Base-by-base conservation (phyloP, 2,888 invertebrate species). In the Quadriops clusia region DNA sequence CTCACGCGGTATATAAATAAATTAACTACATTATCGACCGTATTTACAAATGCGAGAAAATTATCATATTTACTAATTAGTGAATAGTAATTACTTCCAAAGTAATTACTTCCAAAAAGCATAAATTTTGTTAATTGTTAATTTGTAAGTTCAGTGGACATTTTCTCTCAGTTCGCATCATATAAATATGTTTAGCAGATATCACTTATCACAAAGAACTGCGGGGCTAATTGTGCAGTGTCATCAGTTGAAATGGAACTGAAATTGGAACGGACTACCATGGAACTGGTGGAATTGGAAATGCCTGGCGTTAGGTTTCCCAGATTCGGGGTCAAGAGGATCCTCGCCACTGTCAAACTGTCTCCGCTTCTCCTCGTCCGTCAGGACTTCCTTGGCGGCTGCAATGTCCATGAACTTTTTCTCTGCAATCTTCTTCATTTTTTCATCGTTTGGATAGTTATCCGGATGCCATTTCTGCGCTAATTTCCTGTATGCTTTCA, bases 401-500 rank as follows among this genome's bases (percentile, higher is more conserved):
- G 97, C 98, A 50, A 98, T 83, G 60, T 98, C 97, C 40, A 98
- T 94, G 58, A 98, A 98, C 64, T 84, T 93, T 63, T 93, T 93
- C 62, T 98, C 87, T 0, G 98, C 98, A 28, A 78, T 67, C 54
- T 91, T 86, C 65, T 95, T 95, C 57, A 90, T 89, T 39, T 85
- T 83, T 7, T 77, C 82, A 28, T 72, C 70, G 28, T 70, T 72
- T 30, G 71, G 72, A 61, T 79, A 95, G 63, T 85, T 91, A 63
- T 98, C 98, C 0, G 98, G 98, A 66, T 98, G 98, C 95, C 97
- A 99, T 60, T 94, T 85, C 62, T 91, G 90, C 8, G 98, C 98
- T 29, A 89, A 76, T 65, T 90, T 91, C 42, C 97, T 74, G 62
- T 98, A 98, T 10, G 93, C 97, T 67, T 95, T 97, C 8, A 77